phyloP scores from a whole-genome alignment of 2,888 invertebrate species.

The Mongoloraphidia duomilia region DNA sequence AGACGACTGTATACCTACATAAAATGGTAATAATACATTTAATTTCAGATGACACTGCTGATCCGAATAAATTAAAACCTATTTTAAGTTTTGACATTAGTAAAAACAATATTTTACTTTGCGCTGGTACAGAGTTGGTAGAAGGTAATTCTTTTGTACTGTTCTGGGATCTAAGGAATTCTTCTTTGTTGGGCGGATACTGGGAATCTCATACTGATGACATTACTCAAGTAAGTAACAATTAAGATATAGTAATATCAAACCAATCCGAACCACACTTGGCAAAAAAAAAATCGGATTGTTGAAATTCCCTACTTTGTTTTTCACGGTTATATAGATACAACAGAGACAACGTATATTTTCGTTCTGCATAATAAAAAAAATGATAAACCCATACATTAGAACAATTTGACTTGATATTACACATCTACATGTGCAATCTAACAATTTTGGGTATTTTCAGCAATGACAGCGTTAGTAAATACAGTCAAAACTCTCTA shows the following conservation, averaged over 20 bases:
- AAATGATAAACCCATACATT: too few species aligned
- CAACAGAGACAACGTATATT: too few species aligned
- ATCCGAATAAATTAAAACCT: conserved; percentile 31
- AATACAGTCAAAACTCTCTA: too few species aligned
- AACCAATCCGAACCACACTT: background rate
- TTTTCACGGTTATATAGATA: too few species aligned
- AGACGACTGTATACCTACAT: background rate
- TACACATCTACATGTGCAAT: too few species aligned
- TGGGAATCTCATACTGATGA: conserved; percentile 76
- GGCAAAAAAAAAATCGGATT: too few species aligned
- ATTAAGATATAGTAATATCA: background rate
- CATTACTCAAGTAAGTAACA: conserved; percentile 45
- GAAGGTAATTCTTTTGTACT: conserved; percentile 57
- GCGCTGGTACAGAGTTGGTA: conserved; percentile 58
- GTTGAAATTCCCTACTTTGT: too few species aligned
- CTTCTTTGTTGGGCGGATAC: conserved; percentile 57
- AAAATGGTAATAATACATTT: conserved; percentile 3
- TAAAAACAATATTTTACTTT: conserved; percentile 50
- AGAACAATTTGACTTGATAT: too few species aligned
- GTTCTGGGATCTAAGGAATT: conserved; percentile 64
- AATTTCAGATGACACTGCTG: background rate
- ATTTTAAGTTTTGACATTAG: conserved; percentile 63
- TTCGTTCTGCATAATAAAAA: too few species aligned
- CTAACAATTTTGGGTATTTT: too few species aligned
- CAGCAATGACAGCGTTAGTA: too few species aligned